Evolutionary conservation across 2,797 vertebrate genomes (phyloP).

Genomic region (Tachyglossus aculeatus): DNA sequence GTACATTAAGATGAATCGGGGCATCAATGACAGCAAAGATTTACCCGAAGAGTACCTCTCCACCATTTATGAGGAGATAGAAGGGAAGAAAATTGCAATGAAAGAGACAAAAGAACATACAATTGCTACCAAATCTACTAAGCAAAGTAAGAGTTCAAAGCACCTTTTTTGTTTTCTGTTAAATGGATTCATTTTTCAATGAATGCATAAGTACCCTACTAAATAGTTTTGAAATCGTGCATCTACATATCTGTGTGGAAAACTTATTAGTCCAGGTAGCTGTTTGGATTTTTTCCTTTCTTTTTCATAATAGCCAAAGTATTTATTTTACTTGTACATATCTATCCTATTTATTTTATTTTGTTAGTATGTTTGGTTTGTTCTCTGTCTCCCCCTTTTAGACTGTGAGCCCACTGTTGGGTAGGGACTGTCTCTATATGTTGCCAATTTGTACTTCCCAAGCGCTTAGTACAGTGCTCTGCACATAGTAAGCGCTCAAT

Average conservation of each 20-base stretch:
- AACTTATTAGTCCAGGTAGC: no score
- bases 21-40: conserved; percentile 97
- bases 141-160: conserved; percentile 85
- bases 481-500: no score
- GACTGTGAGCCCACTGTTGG: no score
- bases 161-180: background rate
- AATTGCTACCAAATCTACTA: conserved; percentile 88
- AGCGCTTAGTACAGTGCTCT: no score
- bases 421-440: no score
- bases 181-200: background rate
- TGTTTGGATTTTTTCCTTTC: no score
- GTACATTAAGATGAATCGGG: conserved; percentile 98
- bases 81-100: conserved; percentile 96
- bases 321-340: no score
- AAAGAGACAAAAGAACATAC: conserved; percentile 94
- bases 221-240: conserved; percentile 7
- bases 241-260: background rate
- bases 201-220: background rate
- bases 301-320: no score
- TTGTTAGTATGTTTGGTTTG: no score
- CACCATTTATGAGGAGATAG: conserved; percentile 94
- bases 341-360: no score
- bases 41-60: conserved; percentile 95
- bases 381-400: no score
- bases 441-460: no score